Evolutionary conservation across 1,140 invertebrate genomes (phyloP).

Genomic region (Pseudobourletiella spinata): DNA sequence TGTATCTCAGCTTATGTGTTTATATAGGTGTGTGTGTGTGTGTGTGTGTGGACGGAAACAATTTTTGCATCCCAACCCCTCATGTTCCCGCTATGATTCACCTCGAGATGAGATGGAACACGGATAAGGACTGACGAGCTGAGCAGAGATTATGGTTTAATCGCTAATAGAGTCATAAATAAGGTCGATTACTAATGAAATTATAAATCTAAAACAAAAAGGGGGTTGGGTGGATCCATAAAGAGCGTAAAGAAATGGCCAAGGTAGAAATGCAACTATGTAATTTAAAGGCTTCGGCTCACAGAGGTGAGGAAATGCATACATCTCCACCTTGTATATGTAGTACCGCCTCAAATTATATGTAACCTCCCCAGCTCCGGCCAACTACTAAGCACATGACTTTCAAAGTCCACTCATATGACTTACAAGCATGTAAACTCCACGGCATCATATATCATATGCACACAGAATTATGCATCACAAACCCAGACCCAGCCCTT

Average conservation of each 20-base stretch:
- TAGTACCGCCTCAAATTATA: too few species aligned
- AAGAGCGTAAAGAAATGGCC: conserved; percentile 1
- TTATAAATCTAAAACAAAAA: conserved; percentile 31
- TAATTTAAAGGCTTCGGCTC: conserved; percentile 2
- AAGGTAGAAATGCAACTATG: background rate
- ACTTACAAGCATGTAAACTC: too few species aligned
- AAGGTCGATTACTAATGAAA: conserved; percentile 27
- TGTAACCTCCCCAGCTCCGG: too few species aligned
- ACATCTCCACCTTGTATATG: conserved; percentile 3
- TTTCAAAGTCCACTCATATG: too few species aligned
- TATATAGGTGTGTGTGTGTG: too few species aligned
- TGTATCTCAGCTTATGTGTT: too few species aligned
- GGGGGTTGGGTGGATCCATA: conserved; percentile 18
- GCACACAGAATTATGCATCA: too few species aligned
- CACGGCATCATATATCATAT: too few species aligned
- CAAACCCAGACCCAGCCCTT: too few species aligned
- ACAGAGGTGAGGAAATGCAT: conserved; percentile 6
- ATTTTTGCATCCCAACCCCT: background rate
- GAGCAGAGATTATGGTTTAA: conserved; percentile 31
- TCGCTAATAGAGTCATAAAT: conserved; percentile 36
- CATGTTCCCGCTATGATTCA: too few species aligned
- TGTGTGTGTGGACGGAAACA: too few species aligned
- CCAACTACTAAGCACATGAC: too few species aligned
- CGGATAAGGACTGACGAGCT: conserved; percentile 5
- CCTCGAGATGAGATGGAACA: conserved; percentile 13